These are phyloP conservation scores for Indicator indicator DNA, from an alignment of 2,113 vertebrate genomes.

Conservation along the genomic window DNA sequence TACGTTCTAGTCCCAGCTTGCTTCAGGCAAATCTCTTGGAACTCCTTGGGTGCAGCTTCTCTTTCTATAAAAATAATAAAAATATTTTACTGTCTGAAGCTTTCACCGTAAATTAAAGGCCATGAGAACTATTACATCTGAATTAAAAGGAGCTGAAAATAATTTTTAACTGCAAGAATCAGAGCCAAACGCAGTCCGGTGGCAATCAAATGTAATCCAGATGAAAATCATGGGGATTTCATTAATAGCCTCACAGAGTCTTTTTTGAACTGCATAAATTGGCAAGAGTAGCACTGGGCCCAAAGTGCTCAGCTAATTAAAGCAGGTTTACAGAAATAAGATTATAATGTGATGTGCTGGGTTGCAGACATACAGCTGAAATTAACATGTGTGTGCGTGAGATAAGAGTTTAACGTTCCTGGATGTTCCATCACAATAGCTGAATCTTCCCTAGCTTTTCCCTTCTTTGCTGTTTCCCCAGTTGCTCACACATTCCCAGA, in stretches of 20 bases:
- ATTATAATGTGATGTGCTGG: neutral
- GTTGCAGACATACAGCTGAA: neutral
- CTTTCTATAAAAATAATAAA: neutral
- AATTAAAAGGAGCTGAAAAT: neutral
- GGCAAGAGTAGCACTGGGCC: neutral
- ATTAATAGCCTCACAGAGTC: neutral
- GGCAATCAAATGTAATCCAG: neutral
- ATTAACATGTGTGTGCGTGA: neutral
- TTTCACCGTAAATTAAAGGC: neutral
- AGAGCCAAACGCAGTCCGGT: neutral
- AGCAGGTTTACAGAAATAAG: neutral
- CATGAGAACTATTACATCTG: neutral
- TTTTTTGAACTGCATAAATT: neutral
- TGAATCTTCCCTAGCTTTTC: neutral
- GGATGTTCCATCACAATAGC: neutral
- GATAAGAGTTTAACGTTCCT: neutral
- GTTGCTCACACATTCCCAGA: neutral
- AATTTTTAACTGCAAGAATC: neutral
- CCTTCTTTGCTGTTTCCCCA: neutral
- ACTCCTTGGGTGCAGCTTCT: neutral
- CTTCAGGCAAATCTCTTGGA: slow-evolving; percentile 40
- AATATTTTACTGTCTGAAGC: neutral
- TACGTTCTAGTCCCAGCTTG: neutral
- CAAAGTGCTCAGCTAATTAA: slow-evolving; percentile 11
- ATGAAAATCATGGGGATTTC: neutral